Percentiles rank a stretch among this genome's conserved stretches.
These are phyloP conservation scores for Pelosia muscerda DNA, from an alignment of 2,888 invertebrate species.

Conservation along the genomic window DNA sequence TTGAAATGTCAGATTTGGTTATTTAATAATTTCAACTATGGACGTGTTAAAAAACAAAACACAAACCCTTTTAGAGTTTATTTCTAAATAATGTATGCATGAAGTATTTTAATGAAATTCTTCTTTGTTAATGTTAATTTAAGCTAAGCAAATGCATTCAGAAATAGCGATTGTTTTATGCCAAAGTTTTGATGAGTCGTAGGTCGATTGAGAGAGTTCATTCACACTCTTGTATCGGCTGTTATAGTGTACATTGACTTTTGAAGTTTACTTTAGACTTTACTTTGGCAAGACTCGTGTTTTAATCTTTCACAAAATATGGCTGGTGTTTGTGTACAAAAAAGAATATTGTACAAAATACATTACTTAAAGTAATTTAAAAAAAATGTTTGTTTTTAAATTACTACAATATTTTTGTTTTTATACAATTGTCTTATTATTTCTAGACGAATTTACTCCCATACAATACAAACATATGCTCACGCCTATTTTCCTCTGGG, in stretches of 20 bases:
- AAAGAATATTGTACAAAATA: not conserved
- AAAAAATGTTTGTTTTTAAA: too few relatives aligned
- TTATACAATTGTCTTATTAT: too few relatives aligned
- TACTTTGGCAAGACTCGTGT: not conserved
- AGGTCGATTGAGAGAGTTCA: slow-evolving; percentile 16
- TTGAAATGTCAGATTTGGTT: not conserved
- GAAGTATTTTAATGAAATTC: slow-evolving; percentile 25
- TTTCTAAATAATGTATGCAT: not conserved
- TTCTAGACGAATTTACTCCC: too few relatives aligned
- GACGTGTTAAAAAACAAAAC: not conserved
- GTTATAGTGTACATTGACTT: not conserved
- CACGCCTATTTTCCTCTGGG: too few relatives aligned
- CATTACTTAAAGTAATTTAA: too few relatives aligned
- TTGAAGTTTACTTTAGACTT: not conserved
- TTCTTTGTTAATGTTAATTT: slow-evolving; percentile 22
- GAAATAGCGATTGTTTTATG: slow-evolving; percentile 21
- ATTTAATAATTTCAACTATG: not conserved
- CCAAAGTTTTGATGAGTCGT: slow-evolving; percentile 18
- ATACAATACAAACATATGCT: too few relatives aligned
- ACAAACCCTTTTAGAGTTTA: not conserved
- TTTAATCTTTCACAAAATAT: not conserved
- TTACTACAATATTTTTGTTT: too few relatives aligned
- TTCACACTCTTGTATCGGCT: slow-evolving; percentile 6
- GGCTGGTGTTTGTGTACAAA: not conserved
- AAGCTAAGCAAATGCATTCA: slow-evolving; percentile 25